Percentiles rank a stretch among this genome's conserved stretches.
Evolutionary conservation across 2,113 vertebrate species (phyloP).

Genomic region (Nycticryphes semicollaris): DNA sequence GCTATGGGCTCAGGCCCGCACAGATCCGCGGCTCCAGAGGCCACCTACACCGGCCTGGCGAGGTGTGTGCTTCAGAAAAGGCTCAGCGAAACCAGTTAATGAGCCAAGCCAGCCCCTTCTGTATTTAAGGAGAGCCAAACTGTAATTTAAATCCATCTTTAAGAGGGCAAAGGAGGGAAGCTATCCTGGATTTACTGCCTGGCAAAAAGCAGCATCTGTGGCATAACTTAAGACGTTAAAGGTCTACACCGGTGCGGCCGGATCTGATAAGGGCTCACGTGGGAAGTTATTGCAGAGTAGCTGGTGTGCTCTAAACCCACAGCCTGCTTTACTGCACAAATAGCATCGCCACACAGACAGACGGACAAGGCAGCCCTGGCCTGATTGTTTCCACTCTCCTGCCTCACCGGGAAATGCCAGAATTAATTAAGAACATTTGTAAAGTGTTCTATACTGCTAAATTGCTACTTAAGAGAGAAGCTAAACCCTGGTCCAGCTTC

Average conservation of each 20-base stretch:
- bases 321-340: not conserved
- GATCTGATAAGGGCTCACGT: not conserved
- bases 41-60: not conserved
- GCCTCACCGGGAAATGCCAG: slow-evolving; percentile 27
- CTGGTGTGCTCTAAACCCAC: not conserved
- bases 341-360: not conserved
- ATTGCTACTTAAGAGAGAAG: not conserved
- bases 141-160: not conserved
- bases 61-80: accelerated
- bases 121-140: not conserved
- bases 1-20: not conserved
- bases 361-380: not conserved
- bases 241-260: not conserved
- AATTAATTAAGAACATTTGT: slow-evolving; percentile 37
- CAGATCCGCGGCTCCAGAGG: not conserved
- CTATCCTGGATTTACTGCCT: not conserved
- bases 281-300: not conserved
- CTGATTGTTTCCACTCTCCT: not conserved
- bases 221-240: accelerated
- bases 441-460: not conserved
- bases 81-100: not conserved
- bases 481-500: not conserved
- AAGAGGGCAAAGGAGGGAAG: not conserved
- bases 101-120: not conserved
- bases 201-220: not conserved